A percentile compares a stretch with the other conserved stretches of the same genome.
Evolutionary conservation across 2,888 invertebrate genomes (phyloP).

Genomic region (Nomada lathburiana): DNA sequence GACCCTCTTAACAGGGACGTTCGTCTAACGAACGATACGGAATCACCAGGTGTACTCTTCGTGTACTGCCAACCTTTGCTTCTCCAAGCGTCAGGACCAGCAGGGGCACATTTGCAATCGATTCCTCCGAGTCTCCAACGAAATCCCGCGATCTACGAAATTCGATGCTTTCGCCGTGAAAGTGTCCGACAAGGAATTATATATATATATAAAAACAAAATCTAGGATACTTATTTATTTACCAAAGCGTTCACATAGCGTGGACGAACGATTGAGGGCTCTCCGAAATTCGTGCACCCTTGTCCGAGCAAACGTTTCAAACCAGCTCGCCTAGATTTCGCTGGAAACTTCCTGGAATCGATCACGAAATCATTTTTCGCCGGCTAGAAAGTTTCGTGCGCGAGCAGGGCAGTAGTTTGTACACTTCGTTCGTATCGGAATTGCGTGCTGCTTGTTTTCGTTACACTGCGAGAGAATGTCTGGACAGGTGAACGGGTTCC

Average conservation of each 20-base stretch:
- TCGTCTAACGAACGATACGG: constrained; percentile 31
- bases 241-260: not conserved
- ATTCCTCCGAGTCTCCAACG: too few relatives aligned
- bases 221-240: too few relatives aligned
- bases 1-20: constrained; percentile 19
- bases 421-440: not conserved
- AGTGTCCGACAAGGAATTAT: too few relatives aligned
- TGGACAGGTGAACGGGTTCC: constrained; percentile 7
- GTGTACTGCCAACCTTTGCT: constrained; percentile 30
- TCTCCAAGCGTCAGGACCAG: not conserved
- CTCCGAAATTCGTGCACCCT: too few relatives aligned
- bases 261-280: not conserved
- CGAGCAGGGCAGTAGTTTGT: not conserved
- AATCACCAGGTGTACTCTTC: constrained; percentile 34
- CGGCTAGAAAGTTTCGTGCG: not conserved
- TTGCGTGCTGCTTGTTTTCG: not conserved
- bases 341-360: not conserved
- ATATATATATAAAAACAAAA: not conserved
- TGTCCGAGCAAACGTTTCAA: too few relatives aligned
- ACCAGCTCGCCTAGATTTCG: not conserved
- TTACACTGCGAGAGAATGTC: constrained; percentile 19
- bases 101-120: too few relatives aligned
- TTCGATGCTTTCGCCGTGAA: too few relatives aligned
- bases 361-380: not conserved
- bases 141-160: too few relatives aligned